Conservation (phyloP, 2,888 invertebrate genomes). For the Amiota minor region DNA sequence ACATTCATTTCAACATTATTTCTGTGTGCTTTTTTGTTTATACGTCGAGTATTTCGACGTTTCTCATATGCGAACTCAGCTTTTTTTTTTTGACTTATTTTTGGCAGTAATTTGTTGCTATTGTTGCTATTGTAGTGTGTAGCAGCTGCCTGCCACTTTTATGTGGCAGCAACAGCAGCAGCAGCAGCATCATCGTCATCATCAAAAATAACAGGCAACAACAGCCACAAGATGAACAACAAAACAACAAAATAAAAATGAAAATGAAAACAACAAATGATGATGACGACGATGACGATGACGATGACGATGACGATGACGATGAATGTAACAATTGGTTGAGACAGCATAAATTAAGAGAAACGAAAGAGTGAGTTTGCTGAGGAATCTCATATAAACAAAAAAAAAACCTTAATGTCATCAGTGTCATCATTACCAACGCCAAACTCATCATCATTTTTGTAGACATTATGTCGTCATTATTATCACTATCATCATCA, state of each 20-base stretch:
- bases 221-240: background rate
- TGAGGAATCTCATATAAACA: too few species aligned
- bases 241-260: background rate
- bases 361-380: too few species aligned
- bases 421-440: conserved; percentile 30
- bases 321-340: conserved; percentile 5
- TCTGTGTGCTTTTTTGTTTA: background rate
- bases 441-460: conserved; percentile 21
- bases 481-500: background rate
- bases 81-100: background rate
- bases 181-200: background rate
- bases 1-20: background rate
- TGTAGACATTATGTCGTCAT: background rate
- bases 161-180: background rate
- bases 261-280: too few species aligned
- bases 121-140: conserved; percentile 14
- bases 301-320: too few species aligned
- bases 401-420: background rate
- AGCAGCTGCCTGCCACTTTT: conserved; percentile 9
- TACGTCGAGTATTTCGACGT: conserved; percentile 22
- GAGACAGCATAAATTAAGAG: conserved; percentile 6
- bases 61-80: conserved; percentile 32
- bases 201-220: conserved; percentile 9
- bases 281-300: too few species aligned
- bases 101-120: conserved; percentile 25